phyloP scores from a whole-genome alignment of 2,888 invertebrate species.

The Notodonta ziczac region DNA sequence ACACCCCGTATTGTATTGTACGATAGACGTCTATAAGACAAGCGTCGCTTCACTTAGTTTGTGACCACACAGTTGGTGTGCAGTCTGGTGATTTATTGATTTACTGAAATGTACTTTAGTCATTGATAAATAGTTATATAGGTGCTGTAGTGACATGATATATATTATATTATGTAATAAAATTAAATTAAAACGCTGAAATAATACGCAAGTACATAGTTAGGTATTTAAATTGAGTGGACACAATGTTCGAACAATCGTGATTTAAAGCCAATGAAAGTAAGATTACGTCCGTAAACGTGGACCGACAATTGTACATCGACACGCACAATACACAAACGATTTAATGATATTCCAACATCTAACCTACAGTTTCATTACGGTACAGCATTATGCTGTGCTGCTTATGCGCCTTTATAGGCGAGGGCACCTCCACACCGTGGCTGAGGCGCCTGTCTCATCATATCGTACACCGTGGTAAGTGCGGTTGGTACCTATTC shows the following conservation, averaged over 20 bases:
- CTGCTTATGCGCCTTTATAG: neutral
- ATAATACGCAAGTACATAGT: neutral
- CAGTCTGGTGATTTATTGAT: no score
- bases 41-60: no score
- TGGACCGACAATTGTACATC: neutral
- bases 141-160: no score
- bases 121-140: no score
- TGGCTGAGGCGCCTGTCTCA: conserved; percentile 12
- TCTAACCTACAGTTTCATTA: no score
- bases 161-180: no score
- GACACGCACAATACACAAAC: neutral
- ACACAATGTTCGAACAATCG: neutral
- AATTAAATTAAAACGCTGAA: neutral
- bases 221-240: neutral
- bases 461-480: conserved; percentile 16
- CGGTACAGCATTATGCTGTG: neutral
- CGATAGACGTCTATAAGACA: no score
- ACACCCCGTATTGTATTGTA: no score
- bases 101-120: no score
- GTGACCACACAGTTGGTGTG: no score
- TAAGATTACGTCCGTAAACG: neutral
- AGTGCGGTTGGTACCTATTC: conserved; percentile 14
- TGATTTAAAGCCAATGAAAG: neutral
- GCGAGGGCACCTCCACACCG: neutral
- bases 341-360: neutral